Evolutionary conservation across 1,140 invertebrate species (phyloP).

Genomic region (Ceratina australensis): DNA sequence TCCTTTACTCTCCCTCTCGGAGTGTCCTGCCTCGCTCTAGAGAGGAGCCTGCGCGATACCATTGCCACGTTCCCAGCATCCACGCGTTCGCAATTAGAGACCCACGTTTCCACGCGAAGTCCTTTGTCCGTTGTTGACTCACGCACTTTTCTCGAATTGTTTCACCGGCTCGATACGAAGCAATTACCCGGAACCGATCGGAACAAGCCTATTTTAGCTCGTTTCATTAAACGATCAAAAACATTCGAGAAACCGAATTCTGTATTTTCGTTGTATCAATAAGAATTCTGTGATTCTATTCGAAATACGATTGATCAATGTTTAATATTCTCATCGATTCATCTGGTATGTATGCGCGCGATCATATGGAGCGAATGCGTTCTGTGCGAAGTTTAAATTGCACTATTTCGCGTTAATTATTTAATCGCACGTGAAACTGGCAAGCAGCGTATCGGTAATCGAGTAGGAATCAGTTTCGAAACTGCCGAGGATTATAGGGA

Average conservation of each 20-base stretch:
- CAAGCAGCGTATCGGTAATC: not conserved
- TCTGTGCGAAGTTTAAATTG: conserved; percentile 1
- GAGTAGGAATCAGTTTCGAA: not conserved
- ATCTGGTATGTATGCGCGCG: not conserved
- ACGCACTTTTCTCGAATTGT: not conserved
- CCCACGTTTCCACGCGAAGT: no score
- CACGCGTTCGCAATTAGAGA: conserved; percentile 25
- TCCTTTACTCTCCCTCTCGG: conserved; percentile 48
- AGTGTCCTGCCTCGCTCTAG: conserved; percentile 8
- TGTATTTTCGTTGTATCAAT: no score
- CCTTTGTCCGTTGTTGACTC: conserved; percentile 4
- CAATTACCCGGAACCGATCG: not conserved
- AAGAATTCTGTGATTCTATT: no score
- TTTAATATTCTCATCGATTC: no score
- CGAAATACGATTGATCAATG: no score
- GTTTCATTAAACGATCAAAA: not conserved
- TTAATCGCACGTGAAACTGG: not conserved
- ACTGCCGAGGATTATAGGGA: not conserved
- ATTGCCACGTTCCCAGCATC: conserved; percentile 5
- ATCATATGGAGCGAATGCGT: no score
- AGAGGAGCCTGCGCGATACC: conserved; percentile 58
- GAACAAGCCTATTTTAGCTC: no score
- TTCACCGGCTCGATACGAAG: not conserved
- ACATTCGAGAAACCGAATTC: not conserved
- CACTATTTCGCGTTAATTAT: not conserved